These are phyloP conservation scores for Choreutis nemorana DNA, from an alignment of 2,888 invertebrate genomes.

Conservation along the genomic window DNA sequence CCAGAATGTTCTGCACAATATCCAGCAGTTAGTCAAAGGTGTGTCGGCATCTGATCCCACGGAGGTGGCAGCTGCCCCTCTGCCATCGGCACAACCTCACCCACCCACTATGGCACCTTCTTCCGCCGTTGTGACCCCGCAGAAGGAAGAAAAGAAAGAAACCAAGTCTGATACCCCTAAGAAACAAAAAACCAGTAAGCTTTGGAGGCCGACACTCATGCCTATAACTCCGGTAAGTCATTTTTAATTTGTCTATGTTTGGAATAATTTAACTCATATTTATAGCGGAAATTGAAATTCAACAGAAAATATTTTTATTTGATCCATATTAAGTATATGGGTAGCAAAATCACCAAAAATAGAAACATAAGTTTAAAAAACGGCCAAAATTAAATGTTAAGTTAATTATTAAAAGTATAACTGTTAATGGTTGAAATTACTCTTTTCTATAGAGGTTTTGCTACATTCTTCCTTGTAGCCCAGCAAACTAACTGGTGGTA, in stretches of 20 bases:
- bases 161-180: slow-evolving; percentile 36
- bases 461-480: too few relatives aligned
- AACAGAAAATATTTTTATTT: too few relatives aligned
- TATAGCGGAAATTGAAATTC: too few relatives aligned
- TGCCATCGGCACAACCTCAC: slow-evolving; percentile 33
- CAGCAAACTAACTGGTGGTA: too few relatives aligned
- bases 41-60: slow-evolving; percentile 54
- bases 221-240: slow-evolving; percentile 65
- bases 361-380: too few relatives aligned
- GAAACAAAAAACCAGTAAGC: slow-evolving; percentile 65
- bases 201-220: slow-evolving; percentile 77
- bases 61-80: slow-evolving; percentile 44
- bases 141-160: slow-evolving; percentile 40
- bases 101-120: slow-evolving; percentile 25
- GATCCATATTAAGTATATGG: too few relatives aligned
- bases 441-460: too few relatives aligned
- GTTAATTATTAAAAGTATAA: too few relatives aligned
- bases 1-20: slow-evolving; percentile 54
- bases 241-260: neutral
- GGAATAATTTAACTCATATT: too few relatives aligned
- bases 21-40: slow-evolving; percentile 56
- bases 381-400: too few relatives aligned
- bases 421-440: too few relatives aligned
- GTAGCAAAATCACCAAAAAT: too few relatives aligned
- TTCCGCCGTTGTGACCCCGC: slow-evolving; percentile 16